A percentile compares a stretch with the other conserved stretches of the same genome.
Evolutionary conservation across 2,888 invertebrate genomes (phyloP).

Genomic region (Oligia latruncula): DNA sequence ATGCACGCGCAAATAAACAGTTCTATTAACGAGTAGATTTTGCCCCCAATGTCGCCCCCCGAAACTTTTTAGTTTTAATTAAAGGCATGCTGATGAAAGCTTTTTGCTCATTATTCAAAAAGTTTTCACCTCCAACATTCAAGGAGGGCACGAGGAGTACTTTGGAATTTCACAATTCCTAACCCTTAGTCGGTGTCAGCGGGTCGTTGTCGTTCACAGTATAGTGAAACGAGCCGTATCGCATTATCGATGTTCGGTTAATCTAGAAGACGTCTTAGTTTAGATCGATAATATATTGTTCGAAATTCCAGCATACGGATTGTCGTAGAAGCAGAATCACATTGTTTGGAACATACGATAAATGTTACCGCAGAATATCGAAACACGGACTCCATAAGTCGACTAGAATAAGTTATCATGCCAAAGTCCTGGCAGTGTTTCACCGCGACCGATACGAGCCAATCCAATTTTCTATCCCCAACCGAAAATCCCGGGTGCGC

Average conservation of each 20-base stretch:
- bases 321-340: slow-evolving; percentile 27
- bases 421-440: slow-evolving; percentile 75
- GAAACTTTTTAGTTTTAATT: slow-evolving; percentile 72
- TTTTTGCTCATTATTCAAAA: slow-evolving; percentile 71
- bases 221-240: slow-evolving; percentile 39
- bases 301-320: slow-evolving; percentile 19
- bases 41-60: slow-evolving; percentile 55
- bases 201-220: slow-evolving; percentile 41
- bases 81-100: slow-evolving; percentile 69
- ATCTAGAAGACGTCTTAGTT: slow-evolving; percentile 21
- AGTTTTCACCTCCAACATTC: slow-evolving; percentile 66
- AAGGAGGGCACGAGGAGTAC: slow-evolving; percentile 61
- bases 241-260: slow-evolving; percentile 36
- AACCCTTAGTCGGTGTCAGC: slow-evolving; percentile 60
- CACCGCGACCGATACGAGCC: slow-evolving; percentile 75
- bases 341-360: slow-evolving; percentile 46
- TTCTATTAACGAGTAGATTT: slow-evolving; percentile 63
- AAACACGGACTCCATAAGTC: slow-evolving; percentile 62
- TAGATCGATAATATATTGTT: slow-evolving; percentile 4
- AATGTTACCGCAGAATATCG: slow-evolving; percentile 39
- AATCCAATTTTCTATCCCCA: slow-evolving; percentile 83
- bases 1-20: slow-evolving; percentile 63
- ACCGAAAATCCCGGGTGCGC: slow-evolving; percentile 76
- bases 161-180: slow-evolving; percentile 67
- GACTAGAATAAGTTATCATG: slow-evolving; percentile 77